Evolutionary conservation across 2,888 invertebrate genomes (phyloP).

Genomic region (Diarsia rubi): DNA sequence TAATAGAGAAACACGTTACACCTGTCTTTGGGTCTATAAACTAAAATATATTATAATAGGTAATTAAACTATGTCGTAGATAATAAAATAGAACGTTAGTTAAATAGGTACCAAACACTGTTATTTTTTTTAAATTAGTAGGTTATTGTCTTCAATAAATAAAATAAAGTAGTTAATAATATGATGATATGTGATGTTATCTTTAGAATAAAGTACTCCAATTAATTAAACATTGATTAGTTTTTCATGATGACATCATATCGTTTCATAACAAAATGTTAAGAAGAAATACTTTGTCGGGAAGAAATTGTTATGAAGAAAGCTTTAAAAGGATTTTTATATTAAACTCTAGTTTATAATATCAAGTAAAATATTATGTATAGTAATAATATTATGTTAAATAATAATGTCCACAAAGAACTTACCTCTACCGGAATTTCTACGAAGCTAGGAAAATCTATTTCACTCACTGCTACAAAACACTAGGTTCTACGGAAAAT

Average conservation of each 20-base stretch:
- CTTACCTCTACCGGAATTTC: conserved; percentile 81
- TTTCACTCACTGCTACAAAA: conserved; percentile 79
- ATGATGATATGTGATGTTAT: too few species aligned
- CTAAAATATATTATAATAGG: background rate
- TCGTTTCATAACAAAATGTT: background rate
- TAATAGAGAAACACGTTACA: background rate
- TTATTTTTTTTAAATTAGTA: background rate
- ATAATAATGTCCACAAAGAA: conserved; percentile 19
- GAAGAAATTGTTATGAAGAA: background rate
- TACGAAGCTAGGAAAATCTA: conserved; percentile 72
- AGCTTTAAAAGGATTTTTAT: background rate
- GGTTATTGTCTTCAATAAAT: background rate
- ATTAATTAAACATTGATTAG: background rate
- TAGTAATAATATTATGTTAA: background rate
- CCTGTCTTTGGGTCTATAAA: background rate
- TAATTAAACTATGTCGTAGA: background rate
- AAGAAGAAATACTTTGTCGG: background rate
- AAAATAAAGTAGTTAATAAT: background rate
- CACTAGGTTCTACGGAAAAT: conserved; percentile 68
- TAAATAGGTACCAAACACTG: background rate
- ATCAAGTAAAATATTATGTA: background rate
- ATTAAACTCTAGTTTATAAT: background rate
- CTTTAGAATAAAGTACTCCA: background rate
- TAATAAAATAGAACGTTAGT: background rate
- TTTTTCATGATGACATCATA: conserved; percentile 14